Percentiles rank a stretch among this genome's conserved stretches.
Conservation (phyloP, 2,888 invertebrate genomes). For the Dascillus cervinus region DNA sequence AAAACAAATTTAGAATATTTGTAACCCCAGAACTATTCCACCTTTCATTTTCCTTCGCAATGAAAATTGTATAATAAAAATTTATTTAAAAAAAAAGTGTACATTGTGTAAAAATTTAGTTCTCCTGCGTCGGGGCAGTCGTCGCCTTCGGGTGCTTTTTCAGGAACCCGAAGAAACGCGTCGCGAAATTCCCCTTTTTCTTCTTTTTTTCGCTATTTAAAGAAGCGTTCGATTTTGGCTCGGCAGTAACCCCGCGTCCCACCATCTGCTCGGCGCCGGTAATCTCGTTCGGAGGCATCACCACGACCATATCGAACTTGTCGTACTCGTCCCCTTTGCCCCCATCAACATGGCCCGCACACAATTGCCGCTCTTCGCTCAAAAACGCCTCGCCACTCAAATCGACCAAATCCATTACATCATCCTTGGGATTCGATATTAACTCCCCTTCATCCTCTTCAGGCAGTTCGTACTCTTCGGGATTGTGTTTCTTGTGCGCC, state of each 20-base stretch:
- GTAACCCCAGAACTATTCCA: no score
- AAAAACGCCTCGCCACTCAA: constrained; percentile 6
- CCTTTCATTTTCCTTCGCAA: no score
- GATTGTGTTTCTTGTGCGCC: constrained; percentile 5
- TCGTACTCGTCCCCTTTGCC: constrained; percentile 12
- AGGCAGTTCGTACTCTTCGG: constrained; percentile 8
- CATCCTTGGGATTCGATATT: constrained; percentile 5
- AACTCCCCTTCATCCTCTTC: constrained; percentile 8
- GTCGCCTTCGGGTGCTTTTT: constrained; percentile 24
- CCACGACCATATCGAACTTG: constrained; percentile 45
- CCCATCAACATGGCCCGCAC: background rate
- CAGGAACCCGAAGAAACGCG: constrained; percentile 41
- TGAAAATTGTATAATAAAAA: no score
- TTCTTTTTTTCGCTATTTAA: constrained; percentile 41
- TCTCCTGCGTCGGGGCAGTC: background rate
- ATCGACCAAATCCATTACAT: constrained; percentile 14
- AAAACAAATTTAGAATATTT: no score
- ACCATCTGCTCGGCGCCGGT: background rate
- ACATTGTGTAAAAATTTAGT: background rate
- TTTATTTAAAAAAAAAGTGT: background rate
- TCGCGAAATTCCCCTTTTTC: constrained; percentile 43
- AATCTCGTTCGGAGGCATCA: background rate
- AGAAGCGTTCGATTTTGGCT: background rate
- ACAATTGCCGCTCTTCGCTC: constrained; percentile 9
- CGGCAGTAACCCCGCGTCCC: background rate